Conservation (phyloP, 2,797 vertebrate genomes). For the Pterois miles region DNA sequence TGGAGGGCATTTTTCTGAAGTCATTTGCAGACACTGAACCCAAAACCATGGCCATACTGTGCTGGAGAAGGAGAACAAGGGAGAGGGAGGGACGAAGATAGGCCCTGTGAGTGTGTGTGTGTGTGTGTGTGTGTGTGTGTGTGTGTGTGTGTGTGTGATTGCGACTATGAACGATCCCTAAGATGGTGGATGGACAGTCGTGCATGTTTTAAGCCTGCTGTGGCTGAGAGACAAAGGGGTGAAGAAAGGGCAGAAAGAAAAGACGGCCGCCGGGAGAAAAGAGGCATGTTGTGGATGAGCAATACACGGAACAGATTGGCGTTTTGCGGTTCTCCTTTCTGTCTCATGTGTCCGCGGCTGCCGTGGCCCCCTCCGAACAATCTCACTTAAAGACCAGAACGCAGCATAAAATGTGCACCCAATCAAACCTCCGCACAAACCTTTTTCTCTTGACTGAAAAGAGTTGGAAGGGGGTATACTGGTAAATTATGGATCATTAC, state of each 20-base stretch:
- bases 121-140: conserved; percentile 16
- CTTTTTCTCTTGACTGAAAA: conserved; percentile 81
- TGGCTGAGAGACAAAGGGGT: conserved; percentile 66
- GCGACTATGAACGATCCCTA: conserved; percentile 53
- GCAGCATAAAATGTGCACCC: conserved; percentile 78
- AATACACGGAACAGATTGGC: conserved; percentile 42
- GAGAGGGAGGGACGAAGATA: conserved; percentile 35
- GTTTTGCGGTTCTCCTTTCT: conserved; percentile 56
- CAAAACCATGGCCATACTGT: conserved; percentile 49
- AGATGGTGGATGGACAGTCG: conserved; percentile 73
- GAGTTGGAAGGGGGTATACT: conserved; percentile 79
- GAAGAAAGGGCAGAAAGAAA: conserved; percentile 53
- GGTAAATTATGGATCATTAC: conserved; percentile 92
- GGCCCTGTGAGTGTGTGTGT: conserved; percentile 7
- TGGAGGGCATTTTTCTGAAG: conserved; percentile 75
- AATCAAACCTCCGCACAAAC: conserved; percentile 81
- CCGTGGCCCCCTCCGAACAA: conserved; percentile 64
- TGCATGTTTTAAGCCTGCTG: conserved; percentile 71
- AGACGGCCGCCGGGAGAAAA: conserved; percentile 38
- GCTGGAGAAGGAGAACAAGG: conserved; percentile 36
- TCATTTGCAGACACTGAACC: conserved; percentile 72
- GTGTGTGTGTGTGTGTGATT: conserved; percentile 31
- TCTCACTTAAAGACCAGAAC: conserved; percentile 78
- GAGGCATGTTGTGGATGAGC: conserved; percentile 45
- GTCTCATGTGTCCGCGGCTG: conserved; percentile 57